Base-by-base conservation (phyloP, 2,888 invertebrate genomes). In the Scaeva pyrastri region DNA sequence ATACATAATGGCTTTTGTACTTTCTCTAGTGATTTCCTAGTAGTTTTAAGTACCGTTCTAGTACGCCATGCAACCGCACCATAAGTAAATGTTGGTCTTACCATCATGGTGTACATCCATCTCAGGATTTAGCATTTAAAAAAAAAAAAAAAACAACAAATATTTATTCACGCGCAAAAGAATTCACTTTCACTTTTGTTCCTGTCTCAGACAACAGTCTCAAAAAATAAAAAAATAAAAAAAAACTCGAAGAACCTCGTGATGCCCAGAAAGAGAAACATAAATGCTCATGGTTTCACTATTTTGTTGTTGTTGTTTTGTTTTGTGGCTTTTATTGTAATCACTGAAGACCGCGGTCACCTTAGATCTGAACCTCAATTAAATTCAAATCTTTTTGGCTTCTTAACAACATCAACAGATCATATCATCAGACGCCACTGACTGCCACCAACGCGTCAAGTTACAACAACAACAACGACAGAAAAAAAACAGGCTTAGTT, bases 351-450 rank as follows among this genome's bases (percentile, higher is more conserved):
- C 31, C 31, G 5, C 31, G 31, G 12, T 81, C 73, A 76, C 76
- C 85, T 76, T 39, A 56, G 73, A 85, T 73, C 60, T 68, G 56
- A 76, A 77, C 62, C 56, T 55, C 52, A 76, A 68, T 76, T 73
- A 74, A 73, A 77, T 48, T 11, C 26, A 23, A 71, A 62, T 60
- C 21, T 66, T 58, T 11, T 76, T 66, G 39, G 66, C 43, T 64
- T 19, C 70, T 45, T 14, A 14, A 66, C 41, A 73, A 19, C 11
- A 77, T 36, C 26, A 62, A 52, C 39, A 66, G 48, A 66, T 70
- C 36, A 36, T 68, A 36, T 31, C 66, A 36, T 31, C 66, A 48
- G 14, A 64, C n/a, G 10, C 6, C 58, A 19, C 58, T 41, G 41
- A 60, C 60, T 31, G 31, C 31, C 31, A 31, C 56, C 11, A 56